Evolutionary conservation across 2,888 invertebrate genomes (phyloP), one percentile per base, ranked within the genome.

Genomic region (Sthenelais limicola): DNA sequence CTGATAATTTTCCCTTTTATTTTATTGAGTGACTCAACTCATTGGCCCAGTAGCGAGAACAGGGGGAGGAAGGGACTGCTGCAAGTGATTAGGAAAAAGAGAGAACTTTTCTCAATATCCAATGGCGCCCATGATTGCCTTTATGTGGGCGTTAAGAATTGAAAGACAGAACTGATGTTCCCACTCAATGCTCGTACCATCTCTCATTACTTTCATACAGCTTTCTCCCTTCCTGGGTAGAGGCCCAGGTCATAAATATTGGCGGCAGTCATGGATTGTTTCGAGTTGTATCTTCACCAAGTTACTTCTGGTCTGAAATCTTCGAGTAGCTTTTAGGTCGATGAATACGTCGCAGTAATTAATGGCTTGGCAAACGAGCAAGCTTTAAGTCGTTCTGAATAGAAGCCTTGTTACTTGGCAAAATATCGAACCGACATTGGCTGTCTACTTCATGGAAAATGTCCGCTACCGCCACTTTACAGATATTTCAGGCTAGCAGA

Each of bases 351-450:
- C 43, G 9, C 12, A 43, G 15, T 62, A 62, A 62, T 38, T 62
- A 62, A 62, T 62, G 62, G 62, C 43, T 62, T 62, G 62, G 38
- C 62, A 62, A 62, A 62, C 62, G 62, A 43, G 21, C 24, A 21
- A n/a, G 38, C 35, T 24, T 35, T 35, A 38, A 62, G 62, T 43
- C 56, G 35, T 5, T 21, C 62, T 28, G 26, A 7, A 62, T 38
- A 62, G 18, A 24, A 9, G 24, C 38, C 18, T 9, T 5, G 38
- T n/a, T n/a, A 15, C 7, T 38, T 7, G 62, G 24, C 1, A 4
- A 21, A 1, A 32, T 56, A 56, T 56, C 33, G 56, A 62, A 28
- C n/a, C 35, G 62, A 35, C 62, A 62, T 18, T 21, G 38, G 62
- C 24, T 24, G 38, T 12, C 62, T n/a, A 62, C 62, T 62, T 43